Base-by-base conservation (phyloP, 2,888 invertebrate species). In the Melitaea athalia region DNA sequence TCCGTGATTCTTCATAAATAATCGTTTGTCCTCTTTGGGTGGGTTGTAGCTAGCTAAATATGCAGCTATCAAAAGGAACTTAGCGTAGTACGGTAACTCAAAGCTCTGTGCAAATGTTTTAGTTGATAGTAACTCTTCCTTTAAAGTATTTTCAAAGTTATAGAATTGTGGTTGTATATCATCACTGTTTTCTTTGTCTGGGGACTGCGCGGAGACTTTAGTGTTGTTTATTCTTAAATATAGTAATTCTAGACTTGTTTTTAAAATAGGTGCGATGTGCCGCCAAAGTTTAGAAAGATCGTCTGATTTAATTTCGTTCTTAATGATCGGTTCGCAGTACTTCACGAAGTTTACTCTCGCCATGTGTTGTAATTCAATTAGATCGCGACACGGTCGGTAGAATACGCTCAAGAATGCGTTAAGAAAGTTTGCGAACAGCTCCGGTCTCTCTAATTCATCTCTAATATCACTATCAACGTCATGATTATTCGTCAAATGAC, bases 11-110 rank as follows among this genome's bases (percentile, higher is more conserved):
- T 98, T 98, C 85, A 97, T 94, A 84, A 98, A 98, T 57, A 98
- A 91, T 59, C 96, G 92, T 80, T 96, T 97, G 83, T 99, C 99
- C 75, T 97, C 96, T 77, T 96, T 97, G 0, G 96, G 95, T 1
- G 98, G 97, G 86, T 98, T 98, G 84, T 98, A 97, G 45, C 98
- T 98, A 0, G 98, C 98, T 70, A 99, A 91, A 83, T 97, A 99
- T 0, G 98, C 96, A 8, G 98, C 97, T 38, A 99, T 96, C 4
- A 99, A 90, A 47, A 99, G 92, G 84, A 95, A 98, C 86, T 98
- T 98, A 0, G 97, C 96, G 86, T 97, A 98, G 82, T 95, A 98
- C 0, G 98, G 98, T 5, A 99, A 82, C 79, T 97, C 97, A 45
- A 97, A 93, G 63, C 95, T 95, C 73, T 94, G 94, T 0, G 94